Percentiles rank a stretch among this genome's conserved stretches.
Evolutionary conservation across 2,888 invertebrate species (phyloP).

Genomic region (Diadromus collaris): DNA sequence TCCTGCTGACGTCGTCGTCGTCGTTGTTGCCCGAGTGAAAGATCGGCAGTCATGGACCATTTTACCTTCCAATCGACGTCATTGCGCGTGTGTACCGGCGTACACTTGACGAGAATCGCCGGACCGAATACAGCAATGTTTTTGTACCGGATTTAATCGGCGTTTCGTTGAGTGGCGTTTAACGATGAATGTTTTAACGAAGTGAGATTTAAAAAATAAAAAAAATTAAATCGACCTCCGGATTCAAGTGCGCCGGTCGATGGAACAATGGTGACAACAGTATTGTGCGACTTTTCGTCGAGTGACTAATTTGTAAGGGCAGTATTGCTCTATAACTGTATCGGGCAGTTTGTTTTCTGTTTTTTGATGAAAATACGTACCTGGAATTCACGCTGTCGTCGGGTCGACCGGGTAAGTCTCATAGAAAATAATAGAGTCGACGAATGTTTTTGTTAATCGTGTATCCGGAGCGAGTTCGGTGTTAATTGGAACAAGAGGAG

Average conservation of each 20-base stretch:
- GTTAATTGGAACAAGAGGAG: conserved; percentile 16
- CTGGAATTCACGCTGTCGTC: neutral
- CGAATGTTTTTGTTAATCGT: conserved; percentile 20
- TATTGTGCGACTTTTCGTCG: conserved; percentile 20
- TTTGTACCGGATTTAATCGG: neutral
- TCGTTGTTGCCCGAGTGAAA: neutral
- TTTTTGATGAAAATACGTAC: conserved; percentile 1
- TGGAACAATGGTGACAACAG: neutral
- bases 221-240: neutral
- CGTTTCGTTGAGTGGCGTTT: conserved; percentile 28
- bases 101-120: neutral
- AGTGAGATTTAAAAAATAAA: neutral
- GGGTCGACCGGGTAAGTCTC: conserved; percentile 24
- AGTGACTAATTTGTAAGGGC: conserved; percentile 15
- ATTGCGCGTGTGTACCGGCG: neutral
- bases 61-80: neutral
- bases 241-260: conserved; percentile 19
- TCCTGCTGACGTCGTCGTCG: neutral
- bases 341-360: neutral
- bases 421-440: neutral
- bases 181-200: conserved; percentile 8
- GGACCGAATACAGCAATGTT: neutral
- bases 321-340: neutral
- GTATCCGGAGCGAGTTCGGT: neutral
- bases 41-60: neutral